Percentiles rank a stretch among this genome's conserved stretches.
Evolutionary conservation across 2,888 invertebrate genomes (phyloP).

Genomic region (Hedya salicella): DNA sequence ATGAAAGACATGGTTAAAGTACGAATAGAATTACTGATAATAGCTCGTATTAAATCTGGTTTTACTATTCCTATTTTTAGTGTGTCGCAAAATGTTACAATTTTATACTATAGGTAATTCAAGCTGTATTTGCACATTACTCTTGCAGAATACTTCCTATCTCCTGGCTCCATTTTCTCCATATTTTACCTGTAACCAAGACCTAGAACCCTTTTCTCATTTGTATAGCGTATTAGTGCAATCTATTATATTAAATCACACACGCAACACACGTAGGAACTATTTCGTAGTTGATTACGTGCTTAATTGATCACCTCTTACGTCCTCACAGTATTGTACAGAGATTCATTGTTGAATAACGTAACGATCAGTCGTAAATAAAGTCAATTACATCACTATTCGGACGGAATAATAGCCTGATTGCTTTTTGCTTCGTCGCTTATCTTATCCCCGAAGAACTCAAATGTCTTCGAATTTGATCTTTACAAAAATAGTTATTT

Average conservation of each 20-base stretch:
- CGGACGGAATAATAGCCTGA: conserved; percentile 6
- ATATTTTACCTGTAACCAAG: neutral
- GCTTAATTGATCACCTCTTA: conserved; percentile 30
- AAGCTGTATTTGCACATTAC: neutral
- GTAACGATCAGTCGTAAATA: conserved; percentile 14
- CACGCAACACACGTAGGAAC: conserved; percentile 7
- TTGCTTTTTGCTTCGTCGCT: conserved; percentile 11
- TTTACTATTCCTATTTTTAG: too few relatives aligned
- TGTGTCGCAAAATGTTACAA: neutral
- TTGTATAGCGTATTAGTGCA: conserved; percentile 10
- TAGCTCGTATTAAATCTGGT: too few relatives aligned
- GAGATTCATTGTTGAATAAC: conserved; percentile 16
- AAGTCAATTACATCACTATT: conserved; percentile 11
- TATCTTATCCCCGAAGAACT: neutral
- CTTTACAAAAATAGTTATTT: too few relatives aligned
- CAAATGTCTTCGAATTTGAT: too few relatives aligned
- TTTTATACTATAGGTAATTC: neutral
- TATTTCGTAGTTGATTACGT: conserved; percentile 12
- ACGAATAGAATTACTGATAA: too few relatives aligned
- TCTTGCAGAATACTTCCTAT: neutral
- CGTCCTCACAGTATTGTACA: conserved; percentile 13
- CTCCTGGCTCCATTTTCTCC: neutral
- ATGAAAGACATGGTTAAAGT: too few relatives aligned
- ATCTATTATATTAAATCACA: conserved; percentile 23
- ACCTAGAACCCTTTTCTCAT: conserved; percentile 13